Conservation (phyloP, 1,140 invertebrate genomes). For the Drosophila nikananu region DNA sequence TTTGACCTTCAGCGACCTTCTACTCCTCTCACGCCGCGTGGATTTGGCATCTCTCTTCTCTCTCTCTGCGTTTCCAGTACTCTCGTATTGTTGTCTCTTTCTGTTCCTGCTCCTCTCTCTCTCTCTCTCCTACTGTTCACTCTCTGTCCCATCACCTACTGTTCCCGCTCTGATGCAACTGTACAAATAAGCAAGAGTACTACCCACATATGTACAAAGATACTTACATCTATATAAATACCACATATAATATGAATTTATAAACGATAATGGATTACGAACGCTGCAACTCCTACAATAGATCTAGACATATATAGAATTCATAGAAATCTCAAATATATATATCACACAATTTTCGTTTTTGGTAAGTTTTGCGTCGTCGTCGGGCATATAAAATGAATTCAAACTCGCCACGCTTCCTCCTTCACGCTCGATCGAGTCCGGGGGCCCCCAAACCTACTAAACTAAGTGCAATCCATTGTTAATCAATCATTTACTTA, state of each 20-base stretch:
- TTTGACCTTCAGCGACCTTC: constrained; percentile 13
- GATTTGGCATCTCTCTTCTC: constrained; percentile 32
- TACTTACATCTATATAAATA: constrained; percentile 34
- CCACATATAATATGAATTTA: constrained; percentile 19
- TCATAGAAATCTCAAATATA: constrained; percentile 48
- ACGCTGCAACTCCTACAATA: constrained; percentile 51
- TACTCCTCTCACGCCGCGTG: constrained; percentile 40
- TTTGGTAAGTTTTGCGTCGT: constrained; percentile 75
- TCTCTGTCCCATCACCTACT: constrained; percentile 51
- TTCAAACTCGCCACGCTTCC: constrained; percentile 32
- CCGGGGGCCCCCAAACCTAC: constrained; percentile 21
- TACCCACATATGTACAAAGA: constrained; percentile 54
- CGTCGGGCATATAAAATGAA: constrained; percentile 32
- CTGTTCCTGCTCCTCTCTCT: constrained; percentile 25
- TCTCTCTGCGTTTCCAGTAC: constrained; percentile 51
- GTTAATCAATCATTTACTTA: constrained; percentile 40
- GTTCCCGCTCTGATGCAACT: constrained; percentile 67
- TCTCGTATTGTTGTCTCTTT: constrained; percentile 64
- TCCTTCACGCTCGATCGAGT: constrained; percentile 18
- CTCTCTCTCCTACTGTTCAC: constrained; percentile 17
- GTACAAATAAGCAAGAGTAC: constrained; percentile 55
- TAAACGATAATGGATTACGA: constrained; percentile 38
- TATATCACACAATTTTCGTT: constrained; percentile 60
- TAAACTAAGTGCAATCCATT: constrained; percentile 48
- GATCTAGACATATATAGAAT: constrained; percentile 34